These are phyloP conservation scores for Chromis chromis DNA, from an alignment of 2,797 vertebrate genomes.

Conservation along the genomic window DNA sequence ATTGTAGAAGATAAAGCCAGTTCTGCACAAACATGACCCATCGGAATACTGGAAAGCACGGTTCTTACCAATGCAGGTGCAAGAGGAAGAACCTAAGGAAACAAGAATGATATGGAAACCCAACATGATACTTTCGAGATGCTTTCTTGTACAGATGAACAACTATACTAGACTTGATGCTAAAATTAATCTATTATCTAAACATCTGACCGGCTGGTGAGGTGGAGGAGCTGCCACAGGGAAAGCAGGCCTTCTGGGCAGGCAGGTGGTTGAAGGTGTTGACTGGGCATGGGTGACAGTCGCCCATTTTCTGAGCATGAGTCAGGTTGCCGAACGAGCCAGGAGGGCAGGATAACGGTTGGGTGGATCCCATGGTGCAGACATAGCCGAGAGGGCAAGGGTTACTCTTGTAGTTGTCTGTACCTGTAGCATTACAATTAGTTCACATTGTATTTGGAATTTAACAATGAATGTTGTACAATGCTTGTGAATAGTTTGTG, in stretches of 20 bases:
- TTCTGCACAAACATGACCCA: constrained; percentile 91
- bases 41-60: constrained; percentile 93
- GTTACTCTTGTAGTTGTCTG: constrained; percentile 80
- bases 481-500: background rate
- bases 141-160: background rate
- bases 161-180: background rate
- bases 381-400: constrained; percentile 88
- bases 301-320: constrained; percentile 64
- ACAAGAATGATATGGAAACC: background rate
- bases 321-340: constrained; percentile 87
- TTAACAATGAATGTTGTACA: background rate
- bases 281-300: constrained; percentile 89
- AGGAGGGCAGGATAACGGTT: constrained; percentile 86
- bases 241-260: constrained; percentile 90
- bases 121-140: background rate
- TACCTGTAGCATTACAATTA: constrained; percentile 72
- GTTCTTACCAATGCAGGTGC: constrained; percentile 89
- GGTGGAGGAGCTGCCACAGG: constrained; percentile 91
- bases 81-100: constrained; percentile 87
- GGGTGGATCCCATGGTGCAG: constrained; percentile 83
- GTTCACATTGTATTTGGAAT: background rate
- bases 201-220: constrained; percentile 84
- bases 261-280: constrained; percentile 89
- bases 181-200: background rate
- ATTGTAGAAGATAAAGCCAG: constrained; percentile 90